Evolutionary conservation across 2,888 invertebrate species (phyloP).

Genomic region (Harpalus rubripes): DNA sequence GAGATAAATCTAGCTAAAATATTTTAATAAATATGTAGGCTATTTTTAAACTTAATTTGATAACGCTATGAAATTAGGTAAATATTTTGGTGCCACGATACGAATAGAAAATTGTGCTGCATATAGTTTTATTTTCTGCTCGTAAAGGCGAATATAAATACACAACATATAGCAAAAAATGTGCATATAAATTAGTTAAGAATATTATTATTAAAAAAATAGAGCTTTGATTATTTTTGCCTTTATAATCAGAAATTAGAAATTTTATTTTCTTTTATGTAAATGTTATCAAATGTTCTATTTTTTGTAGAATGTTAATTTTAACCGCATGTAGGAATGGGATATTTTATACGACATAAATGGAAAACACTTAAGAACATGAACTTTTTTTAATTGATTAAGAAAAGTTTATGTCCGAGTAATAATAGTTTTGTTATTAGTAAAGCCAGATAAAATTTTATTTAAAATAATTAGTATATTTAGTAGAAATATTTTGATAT

Average conservation of each 20-base stretch:
- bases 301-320: conserved; percentile 46
- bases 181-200: conserved; percentile 3
- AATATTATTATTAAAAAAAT: not conserved
- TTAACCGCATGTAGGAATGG: not conserved
- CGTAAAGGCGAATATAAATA: conserved; percentile 35
- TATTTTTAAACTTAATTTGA: conserved; percentile 42
- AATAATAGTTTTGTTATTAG: not conserved
- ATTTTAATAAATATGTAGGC: conserved; percentile 54
- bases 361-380: not conserved
- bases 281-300: conserved; percentile 29
- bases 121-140: conserved; percentile 17
- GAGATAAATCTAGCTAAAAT: conserved; percentile 50
- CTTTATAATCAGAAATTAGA: conserved; percentile 22
- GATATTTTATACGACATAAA: not conserved
- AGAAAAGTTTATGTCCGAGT: not conserved
- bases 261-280: conserved; percentile 6
- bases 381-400: not conserved
- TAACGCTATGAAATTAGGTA: conserved; percentile 22
- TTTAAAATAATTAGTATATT: conserved; percentile 13
- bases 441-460: conserved; percentile 1
- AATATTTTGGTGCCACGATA: conserved; percentile 32
- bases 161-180: conserved; percentile 8
- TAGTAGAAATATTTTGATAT: conserved; percentile 42
- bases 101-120: conserved; percentile 37
- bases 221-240: conserved; percentile 16